Conservation (phyloP, 2,797 vertebrate genomes). For the Halcyon smyrnensis region DNA sequence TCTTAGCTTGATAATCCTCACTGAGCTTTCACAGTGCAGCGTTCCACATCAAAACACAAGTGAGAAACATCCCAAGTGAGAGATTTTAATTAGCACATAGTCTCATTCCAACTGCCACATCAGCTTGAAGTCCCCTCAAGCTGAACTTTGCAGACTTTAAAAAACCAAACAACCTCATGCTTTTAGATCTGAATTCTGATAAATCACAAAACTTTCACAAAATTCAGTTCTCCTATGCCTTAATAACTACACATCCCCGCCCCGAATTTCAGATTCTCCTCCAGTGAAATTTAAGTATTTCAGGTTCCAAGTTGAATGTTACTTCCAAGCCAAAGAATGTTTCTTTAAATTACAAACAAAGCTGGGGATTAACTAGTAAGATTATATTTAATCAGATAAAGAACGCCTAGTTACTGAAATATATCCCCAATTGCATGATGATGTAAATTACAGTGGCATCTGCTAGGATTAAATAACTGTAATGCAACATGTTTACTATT, state of each 20-base stretch:
- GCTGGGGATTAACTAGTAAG: neutral
- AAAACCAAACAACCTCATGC: neutral
- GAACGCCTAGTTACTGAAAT: neutral
- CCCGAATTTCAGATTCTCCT: neutral
- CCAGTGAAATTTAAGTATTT: neutral
- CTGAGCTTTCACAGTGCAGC: neutral
- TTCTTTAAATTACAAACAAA: neutral
- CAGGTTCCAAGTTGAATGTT: neutral
- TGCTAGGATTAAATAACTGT: neutral
- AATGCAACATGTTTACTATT: neutral
- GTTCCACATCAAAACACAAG: constrained; percentile 18
- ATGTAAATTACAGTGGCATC: neutral
- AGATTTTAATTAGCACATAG: constrained; percentile 43
- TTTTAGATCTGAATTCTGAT: neutral
- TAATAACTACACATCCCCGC: neutral
- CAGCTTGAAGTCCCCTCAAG: neutral
- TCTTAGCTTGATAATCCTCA: neutral
- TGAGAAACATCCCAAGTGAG: constrained; percentile 19
- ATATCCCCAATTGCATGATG: rapidly evolving
- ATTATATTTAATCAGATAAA: neutral
- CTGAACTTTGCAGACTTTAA: neutral
- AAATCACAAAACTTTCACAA: neutral
- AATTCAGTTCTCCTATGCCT: neutral
- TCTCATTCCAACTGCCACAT: constrained; percentile 1
- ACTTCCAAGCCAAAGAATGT: neutral